Evolutionary conservation across 2,888 invertebrate genomes (phyloP).

Genomic region (Escarpia spicata): DNA sequence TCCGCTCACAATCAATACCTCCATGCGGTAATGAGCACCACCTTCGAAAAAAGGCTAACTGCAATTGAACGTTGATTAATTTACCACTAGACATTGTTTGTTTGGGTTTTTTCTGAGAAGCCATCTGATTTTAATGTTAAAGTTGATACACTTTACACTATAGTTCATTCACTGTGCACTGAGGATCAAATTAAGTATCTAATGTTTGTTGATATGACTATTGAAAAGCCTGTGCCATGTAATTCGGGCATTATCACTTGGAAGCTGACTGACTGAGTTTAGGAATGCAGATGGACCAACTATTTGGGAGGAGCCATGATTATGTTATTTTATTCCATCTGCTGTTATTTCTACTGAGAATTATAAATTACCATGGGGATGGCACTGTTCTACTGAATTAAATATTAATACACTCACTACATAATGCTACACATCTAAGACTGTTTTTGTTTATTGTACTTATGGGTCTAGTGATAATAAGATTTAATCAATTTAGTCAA

Average conservation of each 20-base stretch:
- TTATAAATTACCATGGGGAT: not conserved
- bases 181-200: not conserved
- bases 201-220: not conserved
- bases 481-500: too few relatives aligned
- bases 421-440: not conserved
- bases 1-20: not conserved
- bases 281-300: not conserved
- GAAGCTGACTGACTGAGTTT: not conserved
- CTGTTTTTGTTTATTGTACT: not conserved
- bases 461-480: not conserved
- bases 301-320: not conserved
- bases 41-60: not conserved
- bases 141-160: too few relatives aligned
- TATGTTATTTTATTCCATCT: not conserved
- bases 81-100: not conserved
- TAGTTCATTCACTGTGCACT: too few relatives aligned
- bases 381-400: not conserved
- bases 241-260: not conserved
- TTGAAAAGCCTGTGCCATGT: not conserved
- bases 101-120: not conserved
- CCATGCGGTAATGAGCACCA: not conserved
- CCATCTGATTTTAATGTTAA: not conserved
- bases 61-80: not conserved
- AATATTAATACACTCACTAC: not conserved
- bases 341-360: not conserved